Evolutionary conservation across 2,113 vertebrate genomes (phyloP).

Genomic region (Dicerorhinus sumatrensis): DNA sequence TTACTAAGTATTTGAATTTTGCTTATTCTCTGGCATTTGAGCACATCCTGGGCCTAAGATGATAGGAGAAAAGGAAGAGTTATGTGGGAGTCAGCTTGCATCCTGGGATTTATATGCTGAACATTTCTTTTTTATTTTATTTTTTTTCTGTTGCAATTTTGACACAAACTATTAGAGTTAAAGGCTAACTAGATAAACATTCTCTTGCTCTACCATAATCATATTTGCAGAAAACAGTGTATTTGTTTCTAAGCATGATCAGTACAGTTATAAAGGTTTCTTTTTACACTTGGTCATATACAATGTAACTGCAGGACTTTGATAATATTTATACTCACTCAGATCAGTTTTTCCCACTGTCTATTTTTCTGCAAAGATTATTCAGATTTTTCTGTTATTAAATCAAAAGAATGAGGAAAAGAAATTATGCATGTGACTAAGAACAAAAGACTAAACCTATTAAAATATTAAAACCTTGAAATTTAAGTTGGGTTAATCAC

Average conservation of each 20-base stretch:
- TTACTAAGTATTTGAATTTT: constrained; percentile 1
- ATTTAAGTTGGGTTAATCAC: constrained; percentile 75
- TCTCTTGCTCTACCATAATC: neutral
- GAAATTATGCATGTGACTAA: constrained; percentile 65
- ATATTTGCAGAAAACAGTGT: neutral
- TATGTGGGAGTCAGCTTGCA: neutral
- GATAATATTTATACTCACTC: neutral
- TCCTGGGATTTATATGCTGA: neutral
- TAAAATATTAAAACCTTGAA: constrained; percentile 68
- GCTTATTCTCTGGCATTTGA: neutral
- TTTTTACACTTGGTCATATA: neutral
- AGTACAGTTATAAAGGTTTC: neutral
- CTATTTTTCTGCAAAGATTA: constrained; percentile 66
- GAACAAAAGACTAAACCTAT: constrained; percentile 66
- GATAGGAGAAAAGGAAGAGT: neutral
- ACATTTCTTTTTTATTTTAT: neutral
- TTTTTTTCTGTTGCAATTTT: constrained; percentile 17
- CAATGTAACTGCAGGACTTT: neutral
- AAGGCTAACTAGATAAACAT: neutral
- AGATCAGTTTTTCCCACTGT: constrained; percentile 21
- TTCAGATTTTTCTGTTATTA: constrained; percentile 57
- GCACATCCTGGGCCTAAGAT: neutral
- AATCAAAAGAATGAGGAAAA: constrained; percentile 51
- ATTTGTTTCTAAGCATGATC: neutral
- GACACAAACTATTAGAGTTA: neutral